A percentile compares a stretch with the other conserved stretches of the same genome.
Evolutionary conservation across 64 coral and sea anemone genomes (phyloP).

Genomic region (Trachythela sp.): DNA sequence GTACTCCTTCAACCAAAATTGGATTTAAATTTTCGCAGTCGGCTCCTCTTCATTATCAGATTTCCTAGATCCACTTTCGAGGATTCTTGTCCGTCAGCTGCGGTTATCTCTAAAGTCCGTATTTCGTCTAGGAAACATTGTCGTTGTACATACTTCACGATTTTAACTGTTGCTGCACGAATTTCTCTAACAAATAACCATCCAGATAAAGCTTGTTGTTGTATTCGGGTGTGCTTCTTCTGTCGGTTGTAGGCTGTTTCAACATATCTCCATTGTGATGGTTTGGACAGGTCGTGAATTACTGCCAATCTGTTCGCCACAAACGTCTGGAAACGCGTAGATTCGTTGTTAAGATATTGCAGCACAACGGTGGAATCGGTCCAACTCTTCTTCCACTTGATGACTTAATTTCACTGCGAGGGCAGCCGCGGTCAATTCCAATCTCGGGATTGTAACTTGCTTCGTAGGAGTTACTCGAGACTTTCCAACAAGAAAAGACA

Average conservation of each 20-base stretch:
- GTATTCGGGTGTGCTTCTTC: conserved; percentile 41
- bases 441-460: conserved; percentile 32
- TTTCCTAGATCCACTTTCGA: too few relatives aligned
- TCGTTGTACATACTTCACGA: conserved; percentile 39
- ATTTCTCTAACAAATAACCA: conserved; percentile 39
- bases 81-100: background rate
- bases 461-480: conserved; percentile 2
- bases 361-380: conserved; percentile 21
- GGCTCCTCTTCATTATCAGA: background rate
- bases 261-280: conserved; percentile 10
- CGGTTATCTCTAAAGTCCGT: background rate
- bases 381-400: background rate
- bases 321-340: conserved; percentile 28
- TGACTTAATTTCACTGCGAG: conserved; percentile 1
- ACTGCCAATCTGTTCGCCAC: conserved; percentile 24
- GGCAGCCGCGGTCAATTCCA: conserved; percentile 29
- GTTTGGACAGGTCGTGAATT: conserved; percentile 7
- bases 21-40: background rate
- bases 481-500: background rate
- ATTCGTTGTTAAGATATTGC: conserved; percentile 16
- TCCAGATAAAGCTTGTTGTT: conserved; percentile 11
- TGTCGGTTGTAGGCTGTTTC: conserved; percentile 37
- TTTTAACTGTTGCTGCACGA: conserved; percentile 21
- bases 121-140: conserved; percentile 34
- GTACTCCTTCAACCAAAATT: background rate